Percentiles rank a stretch among this genome's conserved stretches.
Conservation (phyloP, 2,797 vertebrate genomes). For the Sebastiscus albofasciatus region DNA sequence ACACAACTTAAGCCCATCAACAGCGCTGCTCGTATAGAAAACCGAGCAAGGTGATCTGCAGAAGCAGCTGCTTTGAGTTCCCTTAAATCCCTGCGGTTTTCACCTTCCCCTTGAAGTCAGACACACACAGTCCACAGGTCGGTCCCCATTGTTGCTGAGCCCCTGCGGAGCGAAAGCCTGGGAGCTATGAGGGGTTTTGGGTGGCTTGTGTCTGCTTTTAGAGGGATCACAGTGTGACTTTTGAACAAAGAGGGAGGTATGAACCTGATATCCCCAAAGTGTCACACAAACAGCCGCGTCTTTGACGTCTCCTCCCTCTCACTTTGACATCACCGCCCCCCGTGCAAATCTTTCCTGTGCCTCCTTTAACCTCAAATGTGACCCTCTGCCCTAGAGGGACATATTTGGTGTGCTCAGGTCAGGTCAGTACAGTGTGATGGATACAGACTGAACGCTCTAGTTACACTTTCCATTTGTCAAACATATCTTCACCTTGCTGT, state of each 20-base stretch:
- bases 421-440: conserved; percentile 39
- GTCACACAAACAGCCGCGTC: conserved; percentile 70
- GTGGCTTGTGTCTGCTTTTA: conserved; percentile 70
- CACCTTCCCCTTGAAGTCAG: conserved; percentile 58
- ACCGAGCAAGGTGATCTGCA: conserved; percentile 49
- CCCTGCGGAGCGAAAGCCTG: conserved; percentile 51
- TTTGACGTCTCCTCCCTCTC: conserved; percentile 62
- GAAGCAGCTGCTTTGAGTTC: conserved; percentile 69
- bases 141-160: conserved; percentile 60
- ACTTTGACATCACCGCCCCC: conserved; percentile 47
- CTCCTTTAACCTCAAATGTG: conserved; percentile 22
- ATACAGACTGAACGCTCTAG: neutral
- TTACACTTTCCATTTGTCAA: conserved; percentile 25
- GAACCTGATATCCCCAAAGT: conserved; percentile 77
- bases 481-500: neutral
- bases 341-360: conserved; percentile 34
- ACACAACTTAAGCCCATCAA: neutral
- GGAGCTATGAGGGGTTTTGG: conserved; percentile 70
- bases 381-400: conserved; percentile 55
- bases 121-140: conserved; percentile 59
- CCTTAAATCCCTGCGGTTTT: conserved; percentile 60
- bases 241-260: conserved; percentile 74
- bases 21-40: conserved; percentile 4
- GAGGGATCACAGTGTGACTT: conserved; percentile 58
- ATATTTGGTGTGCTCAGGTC: conserved; percentile 54